Evolutionary conservation across 2,888 invertebrate species (phyloP).

Genomic region (Cosmia pyralina): DNA sequence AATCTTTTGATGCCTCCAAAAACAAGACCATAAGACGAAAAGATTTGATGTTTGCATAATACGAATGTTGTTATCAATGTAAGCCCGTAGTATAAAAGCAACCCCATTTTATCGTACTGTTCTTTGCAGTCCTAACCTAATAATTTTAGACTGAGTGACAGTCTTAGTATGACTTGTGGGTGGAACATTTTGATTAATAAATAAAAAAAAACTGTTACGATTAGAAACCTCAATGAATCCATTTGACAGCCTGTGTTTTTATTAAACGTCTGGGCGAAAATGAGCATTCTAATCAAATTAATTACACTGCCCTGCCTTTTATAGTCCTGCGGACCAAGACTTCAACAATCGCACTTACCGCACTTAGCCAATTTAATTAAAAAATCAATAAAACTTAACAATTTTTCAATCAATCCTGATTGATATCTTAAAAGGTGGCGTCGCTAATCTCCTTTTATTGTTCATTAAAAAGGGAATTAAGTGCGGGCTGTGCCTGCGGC

Average conservation of each 20-base stretch:
- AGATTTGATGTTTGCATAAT: too few species aligned
- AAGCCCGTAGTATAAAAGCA: too few species aligned
- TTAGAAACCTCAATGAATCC: background rate
- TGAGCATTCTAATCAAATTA: background rate
- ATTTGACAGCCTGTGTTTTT: background rate
- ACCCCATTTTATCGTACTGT: too few species aligned
- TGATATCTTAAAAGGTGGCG: constrained; percentile 26
- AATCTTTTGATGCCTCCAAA: too few species aligned
- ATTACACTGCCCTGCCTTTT: background rate
- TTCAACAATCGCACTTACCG: background rate
- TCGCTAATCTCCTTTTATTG: constrained; percentile 67
- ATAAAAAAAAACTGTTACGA: too few species aligned
- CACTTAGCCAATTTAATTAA: constrained; percentile 14
- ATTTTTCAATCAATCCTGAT: constrained; percentile 42
- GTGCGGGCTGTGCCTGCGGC: constrained; percentile 32
- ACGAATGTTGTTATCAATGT: too few species aligned
- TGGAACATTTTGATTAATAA: too few species aligned
- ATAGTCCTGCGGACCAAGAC: background rate
- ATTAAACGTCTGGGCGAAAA: too few species aligned
- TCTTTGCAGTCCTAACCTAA: background rate
- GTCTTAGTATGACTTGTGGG: background rate
- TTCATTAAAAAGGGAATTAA: constrained; percentile 69
- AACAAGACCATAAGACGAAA: too few species aligned
- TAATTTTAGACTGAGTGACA: background rate
- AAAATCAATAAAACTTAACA: constrained; percentile 32